phyloP scores from a whole-genome alignment of 2,797 vertebrate species.

The Philypnodon macrostomus region DNA sequence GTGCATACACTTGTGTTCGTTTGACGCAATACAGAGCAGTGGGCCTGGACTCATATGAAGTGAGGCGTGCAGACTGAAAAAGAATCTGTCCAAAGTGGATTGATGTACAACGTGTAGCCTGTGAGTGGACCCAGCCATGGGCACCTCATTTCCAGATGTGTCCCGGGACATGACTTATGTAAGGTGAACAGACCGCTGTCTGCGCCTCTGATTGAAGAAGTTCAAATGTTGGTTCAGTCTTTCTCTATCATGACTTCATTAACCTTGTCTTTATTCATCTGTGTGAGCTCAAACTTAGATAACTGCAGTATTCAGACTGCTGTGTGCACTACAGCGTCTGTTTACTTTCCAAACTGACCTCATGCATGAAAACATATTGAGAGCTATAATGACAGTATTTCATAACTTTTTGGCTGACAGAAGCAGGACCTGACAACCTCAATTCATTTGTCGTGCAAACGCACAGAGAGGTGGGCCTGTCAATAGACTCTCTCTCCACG shows the following conservation, averaged over 20 bases:
- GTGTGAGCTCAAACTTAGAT: constrained; percentile 8
- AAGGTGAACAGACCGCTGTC: constrained; percentile 45
- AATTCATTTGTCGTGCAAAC: constrained; percentile 35
- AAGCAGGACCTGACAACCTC: constrained; percentile 32
- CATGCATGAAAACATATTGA: constrained; percentile 50
- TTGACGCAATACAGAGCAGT: constrained; percentile 32
- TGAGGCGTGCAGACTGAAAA: constrained; percentile 42
- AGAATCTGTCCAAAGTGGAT: constrained; percentile 43
- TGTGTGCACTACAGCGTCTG: constrained; percentile 19
- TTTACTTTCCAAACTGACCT: constrained; percentile 54
- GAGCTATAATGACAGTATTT: constrained; percentile 40
- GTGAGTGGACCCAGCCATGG: constrained; percentile 34
- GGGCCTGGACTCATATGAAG: constrained; percentile 39
- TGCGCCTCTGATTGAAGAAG: constrained; percentile 49
- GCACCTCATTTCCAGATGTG: constrained; percentile 69
- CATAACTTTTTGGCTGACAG: constrained; percentile 35
- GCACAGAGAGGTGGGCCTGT: constrained; percentile 41
- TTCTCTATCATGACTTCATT: constrained; percentile 37
- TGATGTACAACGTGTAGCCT: constrained; percentile 54
- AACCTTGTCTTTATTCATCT: constrained; percentile 31
- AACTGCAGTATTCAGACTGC: constrained; percentile 16
- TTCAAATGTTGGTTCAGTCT: constrained; percentile 54
- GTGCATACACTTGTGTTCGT: constrained; percentile 17
- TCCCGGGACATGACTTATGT: constrained; percentile 54
- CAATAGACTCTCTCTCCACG: constrained; percentile 17